Evolutionary conservation across 2,888 invertebrate genomes (phyloP).

Genomic region (Gari tellinella): DNA sequence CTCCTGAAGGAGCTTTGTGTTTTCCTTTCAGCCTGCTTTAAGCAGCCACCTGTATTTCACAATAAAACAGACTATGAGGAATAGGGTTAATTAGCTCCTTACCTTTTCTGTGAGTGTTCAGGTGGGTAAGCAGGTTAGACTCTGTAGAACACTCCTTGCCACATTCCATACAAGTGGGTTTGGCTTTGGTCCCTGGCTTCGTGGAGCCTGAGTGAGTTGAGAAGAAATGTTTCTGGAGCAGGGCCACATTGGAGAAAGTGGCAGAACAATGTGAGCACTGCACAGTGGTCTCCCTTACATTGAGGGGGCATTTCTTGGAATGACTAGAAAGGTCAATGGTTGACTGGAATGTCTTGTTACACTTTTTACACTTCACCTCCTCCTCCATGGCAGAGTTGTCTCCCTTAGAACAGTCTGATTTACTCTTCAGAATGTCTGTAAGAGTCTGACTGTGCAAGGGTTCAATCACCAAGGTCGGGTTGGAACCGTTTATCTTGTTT

Average conservation of each 20-base stretch:
- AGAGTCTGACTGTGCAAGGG: too few relatives aligned
- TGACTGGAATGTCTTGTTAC: conserved; percentile 78
- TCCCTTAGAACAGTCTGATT: conserved; percentile 3
- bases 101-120: conserved; percentile 84
- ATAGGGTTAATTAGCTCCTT: too few relatives aligned
- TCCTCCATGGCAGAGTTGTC: conserved; percentile 27
- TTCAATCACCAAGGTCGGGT: too few relatives aligned
- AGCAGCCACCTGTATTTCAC: too few relatives aligned
- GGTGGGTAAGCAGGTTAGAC: conserved; percentile 85
- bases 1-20: too few relatives aligned
- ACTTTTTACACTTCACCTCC: conserved; percentile 79
- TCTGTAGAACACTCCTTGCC: conserved; percentile 85
- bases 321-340: conserved; percentile 76
- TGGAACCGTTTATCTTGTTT: too few relatives aligned
- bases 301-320: conserved; percentile 67
- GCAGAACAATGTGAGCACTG: conserved; percentile 81
- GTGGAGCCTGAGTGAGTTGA: conserved; percentile 72
- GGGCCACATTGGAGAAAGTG: conserved; percentile 70
- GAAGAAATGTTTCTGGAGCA: conserved; percentile 82
- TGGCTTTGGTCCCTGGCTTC: conserved; percentile 58
- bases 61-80: too few relatives aligned
- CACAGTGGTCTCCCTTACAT: conserved; percentile 53
- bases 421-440: too few relatives aligned
- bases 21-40: too few relatives aligned
- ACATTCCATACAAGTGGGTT: conserved; percentile 84